Percentiles rank a stretch among this genome's conserved stretches.
These are phyloP conservation scores for Crossaster papposus DNA, from an alignment of 53 echinoderm and acorn worm genomes.

Conservation along the genomic window DNA sequence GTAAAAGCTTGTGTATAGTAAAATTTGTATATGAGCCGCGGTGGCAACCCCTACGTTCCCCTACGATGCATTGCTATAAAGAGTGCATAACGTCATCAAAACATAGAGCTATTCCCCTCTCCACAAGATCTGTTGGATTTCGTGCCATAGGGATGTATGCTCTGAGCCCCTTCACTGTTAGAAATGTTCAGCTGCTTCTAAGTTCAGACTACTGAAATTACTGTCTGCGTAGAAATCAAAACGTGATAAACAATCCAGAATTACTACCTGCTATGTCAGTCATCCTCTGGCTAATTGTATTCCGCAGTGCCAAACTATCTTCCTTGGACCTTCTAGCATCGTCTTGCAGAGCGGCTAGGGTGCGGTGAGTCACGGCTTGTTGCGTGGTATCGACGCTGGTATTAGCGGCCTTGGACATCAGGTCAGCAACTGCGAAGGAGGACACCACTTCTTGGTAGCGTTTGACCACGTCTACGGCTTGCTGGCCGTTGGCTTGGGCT, in stretches of 20 bases:
- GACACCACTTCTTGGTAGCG: conserved; percentile 62
- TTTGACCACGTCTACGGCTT: conserved; percentile 70
- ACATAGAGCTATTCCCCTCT: too few relatives aligned
- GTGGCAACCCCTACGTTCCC: too few relatives aligned
- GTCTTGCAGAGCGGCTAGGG: conserved; percentile 52
- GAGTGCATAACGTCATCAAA: too few relatives aligned
- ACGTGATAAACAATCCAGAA: background rate
- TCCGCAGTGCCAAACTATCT: conserved; percentile 45
- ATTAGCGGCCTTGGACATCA: conserved; percentile 61
- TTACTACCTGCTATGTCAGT: conserved; percentile 62
- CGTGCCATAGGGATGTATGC: too few relatives aligned
- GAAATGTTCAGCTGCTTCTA: too few relatives aligned
- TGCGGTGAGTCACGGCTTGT: conserved; percentile 29
- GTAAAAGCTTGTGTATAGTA: too few relatives aligned
- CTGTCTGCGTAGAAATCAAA: background rate
- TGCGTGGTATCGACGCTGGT: conserved; percentile 43
- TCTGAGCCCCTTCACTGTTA: too few relatives aligned
- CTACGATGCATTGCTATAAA: too few relatives aligned
- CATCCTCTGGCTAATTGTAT: conserved; percentile 45
- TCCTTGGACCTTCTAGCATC: conserved; percentile 65
- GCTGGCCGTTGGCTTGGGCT: conserved; percentile 62
- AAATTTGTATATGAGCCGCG: too few relatives aligned
- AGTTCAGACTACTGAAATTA: background rate
- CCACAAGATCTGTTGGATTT: too few relatives aligned
- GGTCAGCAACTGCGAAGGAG: conserved; percentile 56